These are phyloP conservation scores for Nudaria mundana DNA, from an alignment of 2,888 invertebrate genomes.

Conservation along the genomic window DNA sequence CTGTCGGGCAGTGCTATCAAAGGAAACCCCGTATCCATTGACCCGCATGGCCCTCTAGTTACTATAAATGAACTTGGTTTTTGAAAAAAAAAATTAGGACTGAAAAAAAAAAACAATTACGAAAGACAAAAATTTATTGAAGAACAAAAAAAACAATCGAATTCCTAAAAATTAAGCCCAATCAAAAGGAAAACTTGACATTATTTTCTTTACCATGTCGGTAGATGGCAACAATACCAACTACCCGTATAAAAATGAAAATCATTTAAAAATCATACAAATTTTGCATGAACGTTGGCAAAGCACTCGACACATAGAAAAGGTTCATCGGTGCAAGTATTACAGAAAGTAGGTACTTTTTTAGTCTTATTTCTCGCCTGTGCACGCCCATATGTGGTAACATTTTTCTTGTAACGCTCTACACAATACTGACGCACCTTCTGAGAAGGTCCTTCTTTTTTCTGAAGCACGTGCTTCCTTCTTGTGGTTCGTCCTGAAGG, in stretches of 20 bases:
- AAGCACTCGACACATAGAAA: not conserved
- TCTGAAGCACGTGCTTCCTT: too few relatives aligned
- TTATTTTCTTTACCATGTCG: too few relatives aligned
- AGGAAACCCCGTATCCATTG: slow-evolving; percentile 23
- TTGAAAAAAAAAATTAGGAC: not conserved
- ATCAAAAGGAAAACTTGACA: too few relatives aligned
- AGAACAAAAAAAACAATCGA: too few relatives aligned
- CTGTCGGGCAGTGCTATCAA: slow-evolving; percentile 24
- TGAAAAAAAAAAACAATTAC: not conserved
- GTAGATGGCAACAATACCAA: too few relatives aligned
- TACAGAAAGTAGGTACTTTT: not conserved
- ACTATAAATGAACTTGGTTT: not conserved
- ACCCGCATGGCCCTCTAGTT: slow-evolving; percentile 22
- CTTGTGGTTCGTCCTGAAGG: not conserved
- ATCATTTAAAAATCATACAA: too few relatives aligned
- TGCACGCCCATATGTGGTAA: not conserved
- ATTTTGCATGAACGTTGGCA: not conserved
- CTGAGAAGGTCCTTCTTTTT: too few relatives aligned
- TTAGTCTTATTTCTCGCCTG: not conserved
- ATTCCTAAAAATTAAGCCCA: too few relatives aligned
- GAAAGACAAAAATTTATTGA: not conserved
- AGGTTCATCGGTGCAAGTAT: not conserved
- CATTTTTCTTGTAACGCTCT: not conserved
- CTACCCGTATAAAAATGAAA: too few relatives aligned
- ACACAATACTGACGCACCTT: too few relatives aligned